These are phyloP conservation scores for Numida meleagris DNA, from an alignment of 2,113 vertebrate species.

Conservation along the genomic window DNA sequence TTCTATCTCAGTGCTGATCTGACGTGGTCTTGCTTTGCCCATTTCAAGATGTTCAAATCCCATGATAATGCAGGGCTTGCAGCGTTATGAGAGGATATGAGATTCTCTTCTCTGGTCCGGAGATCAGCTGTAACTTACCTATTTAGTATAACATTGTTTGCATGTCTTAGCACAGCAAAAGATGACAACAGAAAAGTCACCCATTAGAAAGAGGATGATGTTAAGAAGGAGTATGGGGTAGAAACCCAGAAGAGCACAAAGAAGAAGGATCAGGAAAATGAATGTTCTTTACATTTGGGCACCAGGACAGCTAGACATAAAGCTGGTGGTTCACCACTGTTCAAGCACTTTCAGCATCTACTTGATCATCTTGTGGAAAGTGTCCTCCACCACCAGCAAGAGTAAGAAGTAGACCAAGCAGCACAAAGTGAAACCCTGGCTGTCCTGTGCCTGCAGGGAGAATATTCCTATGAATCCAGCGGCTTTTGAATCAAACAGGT, in stretches of 20 bases:
- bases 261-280: neutral
- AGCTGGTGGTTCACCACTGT: rapidly evolving
- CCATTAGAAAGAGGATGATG: neutral
- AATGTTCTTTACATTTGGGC: neutral
- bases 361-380: neutral
- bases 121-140: neutral
- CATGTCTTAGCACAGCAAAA: neutral
- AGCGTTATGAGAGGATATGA: neutral
- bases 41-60: neutral
- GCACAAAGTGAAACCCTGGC: neutral
- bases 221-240: neutral
- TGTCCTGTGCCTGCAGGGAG: neutral
- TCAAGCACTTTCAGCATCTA: neutral
- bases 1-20: neutral
- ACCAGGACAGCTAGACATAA: neutral
- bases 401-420: neutral
- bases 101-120: neutral
- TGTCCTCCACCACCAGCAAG: neutral
- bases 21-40: neutral
- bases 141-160: neutral
- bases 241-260: neutral
- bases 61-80: neutral
- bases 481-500: neutral
- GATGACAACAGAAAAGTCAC: neutral
- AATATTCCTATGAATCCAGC: neutral